These are phyloP conservation scores for Eublepharis macularius DNA, from an alignment of 2,113 vertebrate species.

Conservation along the genomic window DNA sequence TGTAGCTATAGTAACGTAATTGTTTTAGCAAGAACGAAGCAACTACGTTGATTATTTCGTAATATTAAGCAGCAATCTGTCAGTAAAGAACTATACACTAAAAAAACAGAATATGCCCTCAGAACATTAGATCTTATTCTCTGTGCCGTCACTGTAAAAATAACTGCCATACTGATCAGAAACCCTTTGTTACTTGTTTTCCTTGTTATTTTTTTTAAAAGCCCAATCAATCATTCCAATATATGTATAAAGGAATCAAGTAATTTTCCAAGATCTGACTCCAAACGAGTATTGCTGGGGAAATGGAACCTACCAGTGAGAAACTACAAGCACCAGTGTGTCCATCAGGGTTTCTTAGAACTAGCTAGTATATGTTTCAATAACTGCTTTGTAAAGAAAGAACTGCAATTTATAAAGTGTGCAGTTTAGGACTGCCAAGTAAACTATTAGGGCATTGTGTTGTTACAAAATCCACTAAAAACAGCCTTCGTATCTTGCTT, in stretches of 20 bases:
- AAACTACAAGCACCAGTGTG: background rate
- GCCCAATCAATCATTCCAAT: background rate
- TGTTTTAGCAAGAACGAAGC: too few relatives aligned
- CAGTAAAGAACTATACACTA: too few relatives aligned
- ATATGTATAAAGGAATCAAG: background rate
- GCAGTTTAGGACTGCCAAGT: background rate
- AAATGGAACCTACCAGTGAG: background rate
- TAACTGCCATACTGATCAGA: background rate
- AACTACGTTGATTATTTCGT: too few relatives aligned
- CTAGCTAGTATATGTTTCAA: rapidly evolving
- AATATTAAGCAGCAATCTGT: too few relatives aligned
- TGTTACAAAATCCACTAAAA: conserved; percentile 24
- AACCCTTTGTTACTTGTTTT: background rate
- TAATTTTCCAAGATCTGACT: background rate
- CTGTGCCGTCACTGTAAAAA: background rate
- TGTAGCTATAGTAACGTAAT: background rate
- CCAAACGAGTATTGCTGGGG: background rate
- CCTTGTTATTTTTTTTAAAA: background rate
- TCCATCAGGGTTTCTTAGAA: background rate
- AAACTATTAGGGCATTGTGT: background rate
- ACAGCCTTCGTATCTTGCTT: conserved; percentile 32
- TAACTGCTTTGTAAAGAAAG: background rate
- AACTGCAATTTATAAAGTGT: background rate
- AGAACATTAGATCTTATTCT: background rate
- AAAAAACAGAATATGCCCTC: too few relatives aligned